Percentiles rank a stretch among this genome's conserved stretches.
Evolutionary conservation across 2,888 invertebrate genomes (phyloP).

Genomic region (Heliothis peltigera): DNA sequence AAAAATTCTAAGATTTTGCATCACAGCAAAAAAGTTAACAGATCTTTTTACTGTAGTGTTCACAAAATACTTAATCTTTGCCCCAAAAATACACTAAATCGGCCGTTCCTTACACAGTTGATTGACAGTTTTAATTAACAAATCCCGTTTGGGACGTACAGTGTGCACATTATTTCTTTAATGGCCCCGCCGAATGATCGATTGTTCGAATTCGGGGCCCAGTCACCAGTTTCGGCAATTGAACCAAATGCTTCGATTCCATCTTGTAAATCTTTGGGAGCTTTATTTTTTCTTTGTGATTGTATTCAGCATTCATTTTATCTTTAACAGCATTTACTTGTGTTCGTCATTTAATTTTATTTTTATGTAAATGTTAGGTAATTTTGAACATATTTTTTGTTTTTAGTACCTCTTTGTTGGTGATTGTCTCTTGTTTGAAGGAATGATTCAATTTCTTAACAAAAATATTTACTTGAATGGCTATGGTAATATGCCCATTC

Average conservation of each 20-base stretch:
- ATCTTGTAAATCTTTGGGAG: conserved; percentile 43
- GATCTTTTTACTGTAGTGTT: neutral
- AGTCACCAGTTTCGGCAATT: conserved; percentile 55
- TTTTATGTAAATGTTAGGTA: neutral
- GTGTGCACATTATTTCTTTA: conserved; percentile 60
- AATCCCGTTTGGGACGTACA: conserved; percentile 68
- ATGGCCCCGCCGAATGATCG: conserved; percentile 69
- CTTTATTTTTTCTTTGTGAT: conserved; percentile 4
- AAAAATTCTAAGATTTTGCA: neutral
- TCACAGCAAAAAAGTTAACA: neutral
- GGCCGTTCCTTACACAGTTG: conserved; percentile 68
- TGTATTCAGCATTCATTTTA: conserved; percentile 16
- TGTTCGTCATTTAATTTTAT: neutral
- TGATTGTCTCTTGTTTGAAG: conserved; percentile 9
- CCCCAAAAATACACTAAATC: conserved; percentile 69
- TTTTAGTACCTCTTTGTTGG: conserved; percentile 14
- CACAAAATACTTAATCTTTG: conserved; percentile 64
- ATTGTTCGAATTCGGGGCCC: conserved; percentile 61
- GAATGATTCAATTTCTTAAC: conserved; percentile 9
- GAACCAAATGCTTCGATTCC: conserved; percentile 29
- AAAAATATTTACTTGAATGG: conserved; percentile 30
- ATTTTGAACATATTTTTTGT: neutral
- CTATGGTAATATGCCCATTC: conserved; percentile 24
- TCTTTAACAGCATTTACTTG: conserved; percentile 2
- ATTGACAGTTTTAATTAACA: conserved; percentile 87